Base-by-base conservation (phyloP, 2,113 vertebrate genomes). In the Bothrops jararaca region DNA sequence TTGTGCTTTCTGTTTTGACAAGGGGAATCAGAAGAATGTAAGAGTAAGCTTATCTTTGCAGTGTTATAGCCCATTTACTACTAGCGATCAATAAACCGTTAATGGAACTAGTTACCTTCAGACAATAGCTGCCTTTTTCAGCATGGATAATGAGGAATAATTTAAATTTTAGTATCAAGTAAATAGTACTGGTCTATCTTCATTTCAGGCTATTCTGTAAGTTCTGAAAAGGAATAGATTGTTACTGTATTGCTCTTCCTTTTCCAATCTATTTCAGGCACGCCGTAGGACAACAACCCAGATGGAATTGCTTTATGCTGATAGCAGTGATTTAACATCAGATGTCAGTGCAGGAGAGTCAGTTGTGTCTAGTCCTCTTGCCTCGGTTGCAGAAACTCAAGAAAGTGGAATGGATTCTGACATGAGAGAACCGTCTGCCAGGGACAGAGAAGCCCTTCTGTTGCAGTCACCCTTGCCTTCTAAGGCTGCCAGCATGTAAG, bases 251-350 rank as follows among this genome's bases (percentile, higher is more conserved):
- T 50, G 64, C 18, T n/a, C 18, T 64, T 26, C 8, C 11, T 34
- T 86, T 90, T 92, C 86, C 3, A 0, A 93, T 80, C 96, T 93
- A 87, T 88, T 91, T 15, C 96, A 99, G 99, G 99, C 99, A 42
- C 98, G 99, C 34, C 97, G 99, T 94, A 98, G 99, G 94, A 99
- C 99, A 94, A 98, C 99, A 92, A 99, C 99, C 3, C 99, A 99
- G 97, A 99, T 99, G 99, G 99, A 99, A 93, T 93, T 99, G 96
- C 98, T 99, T 18, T 99, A 99, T 45, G 99, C 99, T 90, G 98
- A 98, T 97, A 98, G 96, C 93, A 98, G 97, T 2, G 98, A 99
- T 93, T 96, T 96, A 92, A 97, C 95, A 74, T 97, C 97, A 53
- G 98, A 98, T 54, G 93, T 95, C 23, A 97, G 97, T 64, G 90